Percentiles rank a stretch among this genome's conserved stretches.
Conservation (phyloP, 2,888 invertebrate species). For the Dryococelus australis region DNA sequence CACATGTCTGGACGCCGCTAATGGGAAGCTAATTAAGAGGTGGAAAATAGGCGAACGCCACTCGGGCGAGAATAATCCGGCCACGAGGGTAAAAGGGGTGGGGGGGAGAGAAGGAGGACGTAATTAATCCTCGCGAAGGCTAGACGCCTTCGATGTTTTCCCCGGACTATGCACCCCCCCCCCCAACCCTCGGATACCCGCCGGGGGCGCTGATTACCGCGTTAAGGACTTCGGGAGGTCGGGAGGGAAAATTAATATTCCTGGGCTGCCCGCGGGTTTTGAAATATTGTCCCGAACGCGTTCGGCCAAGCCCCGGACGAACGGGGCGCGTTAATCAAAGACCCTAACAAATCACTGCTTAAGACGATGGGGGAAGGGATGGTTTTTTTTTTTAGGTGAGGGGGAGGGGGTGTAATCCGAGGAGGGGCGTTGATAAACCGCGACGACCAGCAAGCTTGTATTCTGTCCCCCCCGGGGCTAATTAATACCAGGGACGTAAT, state of each 20-base stretch:
- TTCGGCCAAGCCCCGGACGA: background rate
- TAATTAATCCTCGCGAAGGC: background rate
- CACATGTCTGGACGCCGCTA: background rate
- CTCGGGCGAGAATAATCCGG: background rate
- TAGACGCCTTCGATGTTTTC: no score
- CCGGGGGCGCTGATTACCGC: background rate
- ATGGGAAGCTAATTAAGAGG: background rate
- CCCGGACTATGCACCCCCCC: no score
- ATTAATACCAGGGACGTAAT: constrained; percentile 10
- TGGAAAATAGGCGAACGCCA: constrained; percentile 1
- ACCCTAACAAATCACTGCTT: constrained; percentile 16
- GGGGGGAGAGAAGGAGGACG: background rate
- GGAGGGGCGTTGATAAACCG: background rate
- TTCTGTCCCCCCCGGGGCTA: background rate
- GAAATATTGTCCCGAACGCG: background rate
- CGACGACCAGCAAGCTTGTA: background rate
- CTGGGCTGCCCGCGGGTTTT: background rate
- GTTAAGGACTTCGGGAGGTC: background rate
- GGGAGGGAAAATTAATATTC: background rate
- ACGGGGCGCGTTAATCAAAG: background rate
- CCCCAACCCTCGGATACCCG: background rate
- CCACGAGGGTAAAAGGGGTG: background rate
- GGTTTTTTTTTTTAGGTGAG: no score
- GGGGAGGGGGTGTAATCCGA: no score
- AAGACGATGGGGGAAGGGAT: background rate